phyloP scores from a whole-genome alignment of 2,888 invertebrate genomes.

The Ichneumoninae sp. region DNA sequence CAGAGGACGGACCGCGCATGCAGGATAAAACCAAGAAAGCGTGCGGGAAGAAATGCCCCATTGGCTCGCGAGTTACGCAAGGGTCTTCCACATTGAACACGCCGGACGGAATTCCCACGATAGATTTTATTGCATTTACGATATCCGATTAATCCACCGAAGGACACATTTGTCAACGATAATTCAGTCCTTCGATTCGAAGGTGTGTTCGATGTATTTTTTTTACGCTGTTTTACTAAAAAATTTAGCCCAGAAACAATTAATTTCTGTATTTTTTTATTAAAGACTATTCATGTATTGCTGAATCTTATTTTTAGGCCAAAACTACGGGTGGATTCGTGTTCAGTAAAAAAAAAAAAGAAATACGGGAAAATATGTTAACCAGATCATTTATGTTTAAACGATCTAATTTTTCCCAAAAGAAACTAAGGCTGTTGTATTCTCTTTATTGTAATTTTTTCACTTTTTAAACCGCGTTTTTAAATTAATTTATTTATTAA shows the following conservation, averaged over 20 bases:
- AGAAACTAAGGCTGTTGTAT: background rate
- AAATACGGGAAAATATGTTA: background rate
- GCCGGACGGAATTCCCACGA: conserved; percentile 4
- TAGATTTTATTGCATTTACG: conserved; percentile 1
- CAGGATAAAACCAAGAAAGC: conserved; percentile 45
- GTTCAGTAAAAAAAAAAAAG: background rate
- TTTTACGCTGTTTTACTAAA: background rate
- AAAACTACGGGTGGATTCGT: background rate
- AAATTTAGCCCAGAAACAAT: background rate
- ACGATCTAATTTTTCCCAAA: no score
- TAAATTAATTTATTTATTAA: no score
- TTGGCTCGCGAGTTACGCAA: conserved; percentile 30
- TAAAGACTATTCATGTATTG: no score
- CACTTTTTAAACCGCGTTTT: no score
- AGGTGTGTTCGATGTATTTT: background rate
- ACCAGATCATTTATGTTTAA: no score
- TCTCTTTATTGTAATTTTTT: background rate
- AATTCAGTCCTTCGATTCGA: background rate
- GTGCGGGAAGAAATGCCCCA: conserved; percentile 40
- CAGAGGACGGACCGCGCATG: conserved; percentile 20
- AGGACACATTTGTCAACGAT: background rate
- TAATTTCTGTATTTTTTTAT: background rate
- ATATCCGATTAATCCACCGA: background rate
- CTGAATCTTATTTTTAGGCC: background rate
- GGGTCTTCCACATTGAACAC: conserved; percentile 40